Evolutionary conservation across 1,140 invertebrate species (phyloP), one percentile per base, ranked within the genome.

Genomic region (Mya arenaria): DNA sequence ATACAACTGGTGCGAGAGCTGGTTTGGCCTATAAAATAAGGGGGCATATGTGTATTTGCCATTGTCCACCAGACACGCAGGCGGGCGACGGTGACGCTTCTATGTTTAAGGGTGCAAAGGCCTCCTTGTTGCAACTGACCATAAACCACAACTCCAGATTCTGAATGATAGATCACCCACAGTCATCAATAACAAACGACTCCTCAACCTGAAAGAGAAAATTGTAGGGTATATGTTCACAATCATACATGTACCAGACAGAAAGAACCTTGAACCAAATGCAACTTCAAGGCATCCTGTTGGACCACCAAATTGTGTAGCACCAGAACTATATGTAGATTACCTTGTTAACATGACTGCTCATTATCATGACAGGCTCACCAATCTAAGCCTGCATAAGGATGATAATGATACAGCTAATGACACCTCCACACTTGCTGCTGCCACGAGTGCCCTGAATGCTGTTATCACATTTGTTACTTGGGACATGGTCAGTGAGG

Each of bases 131-230:
- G 56, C 56, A 8, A 60, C 56, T 15, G 56, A 60, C 56, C 56
- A 60, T 23, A 60, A 60, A 60, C 56, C 56, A n/a, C 28, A 13
- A 13, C 56, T 60, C 56, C 56, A 60, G 25, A 60, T 60, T 25
- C 25, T 60, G 56, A 60, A 60, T 60, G 56, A 60, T 25, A 60
- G 56, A 25, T 60, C 56, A 28, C 56, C 25, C 28, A 60, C 56
- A 15, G 56, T 13, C 17, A 60, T 60, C 17, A 28, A 25, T 28
- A 60, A 60, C 56, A 60, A 23, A 28, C 56, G 56, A 60, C 56
- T 60, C 25, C 56, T 60, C 17, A 79, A 79, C 34, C 72, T 83
- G 6, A 83, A 83, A 36, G 73, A 83, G 36, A 83, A 77, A 36
- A 83, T 63, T 1, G 52, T 83, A 4, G 63, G 65, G 1, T 83